Percentiles rank a stretch among this genome's conserved stretches.
These are phyloP conservation scores for Nomada flava DNA, from an alignment of 2,888 invertebrate genomes.

Conservation along the genomic window DNA sequence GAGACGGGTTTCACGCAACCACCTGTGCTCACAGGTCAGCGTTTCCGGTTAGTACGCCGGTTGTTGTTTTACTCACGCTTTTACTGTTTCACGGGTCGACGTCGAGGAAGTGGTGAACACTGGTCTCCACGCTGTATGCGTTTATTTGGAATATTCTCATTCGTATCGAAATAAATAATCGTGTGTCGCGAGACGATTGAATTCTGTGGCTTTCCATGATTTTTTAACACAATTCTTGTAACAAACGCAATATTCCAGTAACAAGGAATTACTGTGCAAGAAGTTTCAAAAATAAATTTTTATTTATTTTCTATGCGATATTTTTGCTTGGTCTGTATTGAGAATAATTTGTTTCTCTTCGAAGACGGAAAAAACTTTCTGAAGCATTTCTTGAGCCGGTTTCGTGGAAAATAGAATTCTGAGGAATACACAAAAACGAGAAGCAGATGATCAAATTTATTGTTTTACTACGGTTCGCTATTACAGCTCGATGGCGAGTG, in stretches of 20 bases:
- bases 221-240: no score
- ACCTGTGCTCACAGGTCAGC: constrained; percentile 48
- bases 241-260: no score
- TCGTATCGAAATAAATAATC: not conserved
- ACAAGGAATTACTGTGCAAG: no score
- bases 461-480: constrained; percentile 9
- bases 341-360: not conserved
- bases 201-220: not conserved
- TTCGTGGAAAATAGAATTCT: not conserved
- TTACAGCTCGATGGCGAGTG: not conserved
- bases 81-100: constrained; percentile 10
- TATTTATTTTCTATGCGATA: not conserved
- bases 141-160: not conserved
- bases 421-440: not conserved
- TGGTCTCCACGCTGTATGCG: not conserved
- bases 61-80: constrained; percentile 31
- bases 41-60: constrained; percentile 49
- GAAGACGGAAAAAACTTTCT: not conserved
- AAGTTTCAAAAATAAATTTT: not conserved
- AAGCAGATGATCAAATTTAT: not conserved
- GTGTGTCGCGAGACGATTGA: not conserved
- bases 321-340: not conserved
- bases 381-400: not conserved
- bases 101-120: not conserved
- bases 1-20: constrained; percentile 51